A percentile compares a stretch with the other conserved stretches of the same genome.
Conservation (phyloP, 2,888 invertebrate species). For the Megamerina dolium region DNA sequence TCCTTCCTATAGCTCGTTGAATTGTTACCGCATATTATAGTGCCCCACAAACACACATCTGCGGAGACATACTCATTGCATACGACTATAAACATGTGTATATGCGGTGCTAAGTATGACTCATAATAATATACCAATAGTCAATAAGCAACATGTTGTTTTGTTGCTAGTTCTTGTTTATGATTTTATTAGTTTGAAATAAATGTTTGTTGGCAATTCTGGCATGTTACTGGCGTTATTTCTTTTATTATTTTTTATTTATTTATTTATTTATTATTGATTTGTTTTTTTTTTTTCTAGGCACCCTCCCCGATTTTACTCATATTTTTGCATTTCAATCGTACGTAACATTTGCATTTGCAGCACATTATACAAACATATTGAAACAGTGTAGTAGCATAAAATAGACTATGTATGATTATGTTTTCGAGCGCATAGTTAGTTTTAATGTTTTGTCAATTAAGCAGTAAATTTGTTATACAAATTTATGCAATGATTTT, state of each 20-base stretch:
- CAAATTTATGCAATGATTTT: conserved; percentile 43
- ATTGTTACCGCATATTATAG: conserved; percentile 19
- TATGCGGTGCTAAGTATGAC: too few species aligned
- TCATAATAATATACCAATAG: conserved; percentile 6
- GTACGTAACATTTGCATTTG: too few species aligned
- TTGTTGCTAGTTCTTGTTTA: conserved; percentile 31
- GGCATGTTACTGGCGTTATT: conserved; percentile 9
- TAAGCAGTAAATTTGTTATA: conserved; percentile 45
- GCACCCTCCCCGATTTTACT: conserved; percentile 6
- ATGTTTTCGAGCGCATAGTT: too few species aligned
- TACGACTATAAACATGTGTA: too few species aligned
- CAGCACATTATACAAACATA: too few species aligned
- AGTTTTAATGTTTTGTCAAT: conserved; percentile 40
- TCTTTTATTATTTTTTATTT: not conserved
- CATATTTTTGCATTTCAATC: too few species aligned
- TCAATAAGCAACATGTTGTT: not conserved
- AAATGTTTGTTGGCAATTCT: conserved; percentile 21
- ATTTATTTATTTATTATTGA: conserved; percentile 5
- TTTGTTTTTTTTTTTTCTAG: conserved; percentile 15
- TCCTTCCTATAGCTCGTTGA: conserved; percentile 8
- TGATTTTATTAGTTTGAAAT: conserved; percentile 41
- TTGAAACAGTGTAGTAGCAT: too few species aligned
- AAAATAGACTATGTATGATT: too few species aligned
- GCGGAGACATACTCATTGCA: too few species aligned
- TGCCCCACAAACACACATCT: too few species aligned